A percentile compares a stretch with the other conserved stretches of the same genome.
Evolutionary conservation across 2,797 vertebrate genomes (phyloP).

Genomic region (Lacerta viridis): DNA sequence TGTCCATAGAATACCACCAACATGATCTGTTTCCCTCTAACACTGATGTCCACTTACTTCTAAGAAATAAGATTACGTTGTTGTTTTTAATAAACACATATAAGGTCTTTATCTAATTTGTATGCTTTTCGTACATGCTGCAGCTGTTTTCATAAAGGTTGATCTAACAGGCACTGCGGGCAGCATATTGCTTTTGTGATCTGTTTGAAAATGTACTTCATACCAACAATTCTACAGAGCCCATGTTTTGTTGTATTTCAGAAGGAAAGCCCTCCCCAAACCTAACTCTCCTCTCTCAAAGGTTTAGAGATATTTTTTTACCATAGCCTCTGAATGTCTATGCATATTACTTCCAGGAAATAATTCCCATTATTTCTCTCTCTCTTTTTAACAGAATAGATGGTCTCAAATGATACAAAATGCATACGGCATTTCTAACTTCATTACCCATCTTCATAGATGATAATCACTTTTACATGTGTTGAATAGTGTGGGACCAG

Average conservation of each 20-base stretch:
- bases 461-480: slow-evolving; percentile 30
- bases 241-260: slow-evolving; percentile 27
- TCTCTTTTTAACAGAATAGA: slow-evolving; percentile 35
- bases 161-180: slow-evolving; percentile 25
- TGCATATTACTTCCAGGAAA: slow-evolving; percentile 52
- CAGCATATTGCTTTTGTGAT: slow-evolving; percentile 45
- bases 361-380: slow-evolving; percentile 19
- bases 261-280: slow-evolving; percentile 1
- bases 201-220: slow-evolving; percentile 43
- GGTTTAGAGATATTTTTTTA: slow-evolving; percentile 23
- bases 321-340: slow-evolving; percentile 24
- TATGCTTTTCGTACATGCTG: not conserved
- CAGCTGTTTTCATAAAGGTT: slow-evolving; percentile 21
- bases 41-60: not conserved
- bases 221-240: slow-evolving; percentile 52
- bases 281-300: not conserved
- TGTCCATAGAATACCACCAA: not conserved
- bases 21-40: not conserved
- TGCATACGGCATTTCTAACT: slow-evolving; percentile 31
- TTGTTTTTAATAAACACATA: slow-evolving; percentile 16
- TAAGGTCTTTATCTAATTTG: not conserved
- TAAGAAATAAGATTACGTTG: not conserved
- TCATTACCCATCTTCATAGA: not conserved
- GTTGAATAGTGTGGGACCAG: slow-evolving; percentile 13
- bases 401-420: slow-evolving; percentile 55